phyloP scores from a whole-genome alignment of 2,797 vertebrate genomes.

The Acomys russatus region DNA sequence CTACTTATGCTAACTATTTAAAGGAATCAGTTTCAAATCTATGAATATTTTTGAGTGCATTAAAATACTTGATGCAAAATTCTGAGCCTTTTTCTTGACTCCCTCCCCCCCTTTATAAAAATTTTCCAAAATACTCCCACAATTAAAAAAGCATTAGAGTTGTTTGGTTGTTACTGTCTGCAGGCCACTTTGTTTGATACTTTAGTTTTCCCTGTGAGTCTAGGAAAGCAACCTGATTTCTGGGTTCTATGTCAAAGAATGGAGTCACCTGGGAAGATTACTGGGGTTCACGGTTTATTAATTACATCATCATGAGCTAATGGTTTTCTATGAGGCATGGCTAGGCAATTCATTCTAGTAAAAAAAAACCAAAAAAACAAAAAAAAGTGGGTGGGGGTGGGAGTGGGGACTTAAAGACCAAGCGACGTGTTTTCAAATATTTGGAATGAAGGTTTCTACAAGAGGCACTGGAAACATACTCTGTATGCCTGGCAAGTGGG shows the following conservation, averaged over 20 bases:
- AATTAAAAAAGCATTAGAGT: not conserved
- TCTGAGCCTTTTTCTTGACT: not conserved
- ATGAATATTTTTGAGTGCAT: not conserved
- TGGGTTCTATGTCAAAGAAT: not conserved
- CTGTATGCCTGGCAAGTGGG: not conserved
- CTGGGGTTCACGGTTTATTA: not conserved
- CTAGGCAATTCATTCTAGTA: not conserved
- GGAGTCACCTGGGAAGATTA: not conserved
- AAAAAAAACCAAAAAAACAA: not conserved
- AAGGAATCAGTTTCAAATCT: constrained; percentile 25
- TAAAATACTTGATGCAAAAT: constrained; percentile 16
- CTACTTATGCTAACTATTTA: not conserved
- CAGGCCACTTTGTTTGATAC: not conserved
- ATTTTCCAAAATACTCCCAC: constrained; percentile 63
- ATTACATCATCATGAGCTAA: not conserved
- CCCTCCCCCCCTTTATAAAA: not conserved
- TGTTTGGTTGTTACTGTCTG: not conserved
- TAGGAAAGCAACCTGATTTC: constrained; percentile 13
- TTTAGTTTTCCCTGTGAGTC: not conserved
- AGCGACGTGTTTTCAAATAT: not conserved
- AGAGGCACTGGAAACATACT: constrained; percentile 1
- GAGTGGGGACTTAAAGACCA: not conserved
- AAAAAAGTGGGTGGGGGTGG: no score
- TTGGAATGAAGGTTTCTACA: not conserved
- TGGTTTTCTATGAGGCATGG: constrained; percentile 14